phyloP scores from a whole-genome alignment of 2,797 vertebrate species.

The Miichthys miiuy region DNA sequence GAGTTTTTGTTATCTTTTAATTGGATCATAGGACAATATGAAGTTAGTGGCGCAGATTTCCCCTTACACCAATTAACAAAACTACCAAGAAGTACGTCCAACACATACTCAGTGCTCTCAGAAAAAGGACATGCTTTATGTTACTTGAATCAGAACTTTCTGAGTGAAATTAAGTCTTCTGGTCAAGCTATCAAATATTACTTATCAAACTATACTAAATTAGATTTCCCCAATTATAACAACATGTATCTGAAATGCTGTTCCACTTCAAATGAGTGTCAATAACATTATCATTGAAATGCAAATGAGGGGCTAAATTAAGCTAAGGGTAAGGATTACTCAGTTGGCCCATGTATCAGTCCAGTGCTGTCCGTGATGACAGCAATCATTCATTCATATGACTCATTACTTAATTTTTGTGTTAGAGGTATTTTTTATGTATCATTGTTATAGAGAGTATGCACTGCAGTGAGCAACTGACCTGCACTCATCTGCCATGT shows the following conservation, averaged over 20 bases:
- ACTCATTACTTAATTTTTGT: conserved; percentile 57
- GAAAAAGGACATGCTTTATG: not conserved
- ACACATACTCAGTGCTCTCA: not conserved
- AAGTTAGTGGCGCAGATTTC: conserved; percentile 5
- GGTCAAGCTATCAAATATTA: conserved; percentile 25
- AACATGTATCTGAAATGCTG: conserved; percentile 43
- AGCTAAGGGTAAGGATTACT: conserved; percentile 54
- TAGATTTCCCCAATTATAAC: conserved; percentile 49
- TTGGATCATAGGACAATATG: not conserved
- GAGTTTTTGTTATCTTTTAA: not conserved
- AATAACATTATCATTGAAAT: conserved; percentile 63
- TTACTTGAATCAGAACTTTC: conserved; percentile 1
- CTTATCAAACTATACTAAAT: conserved; percentile 25
- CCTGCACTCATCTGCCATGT: conserved; percentile 81
- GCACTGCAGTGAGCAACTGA: conserved; percentile 61
- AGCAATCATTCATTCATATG: conserved; percentile 62
- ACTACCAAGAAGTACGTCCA: conserved; percentile 6
- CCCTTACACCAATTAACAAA: not conserved
- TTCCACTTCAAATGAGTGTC: conserved; percentile 55
- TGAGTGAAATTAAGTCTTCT: conserved; percentile 4
- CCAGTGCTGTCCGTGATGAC: conserved; percentile 56
- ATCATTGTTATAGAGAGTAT: conserved; percentile 48
- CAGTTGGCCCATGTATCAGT: conserved; percentile 41
- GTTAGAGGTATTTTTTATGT: conserved; percentile 47
- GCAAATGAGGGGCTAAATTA: conserved; percentile 62